Percentiles rank a stretch among this genome's conserved stretches.
These are phyloP conservation scores for Desmophyllum pertusum DNA, from an alignment of 92 coral and sea anemone genomes.

Conservation along the genomic window DNA sequence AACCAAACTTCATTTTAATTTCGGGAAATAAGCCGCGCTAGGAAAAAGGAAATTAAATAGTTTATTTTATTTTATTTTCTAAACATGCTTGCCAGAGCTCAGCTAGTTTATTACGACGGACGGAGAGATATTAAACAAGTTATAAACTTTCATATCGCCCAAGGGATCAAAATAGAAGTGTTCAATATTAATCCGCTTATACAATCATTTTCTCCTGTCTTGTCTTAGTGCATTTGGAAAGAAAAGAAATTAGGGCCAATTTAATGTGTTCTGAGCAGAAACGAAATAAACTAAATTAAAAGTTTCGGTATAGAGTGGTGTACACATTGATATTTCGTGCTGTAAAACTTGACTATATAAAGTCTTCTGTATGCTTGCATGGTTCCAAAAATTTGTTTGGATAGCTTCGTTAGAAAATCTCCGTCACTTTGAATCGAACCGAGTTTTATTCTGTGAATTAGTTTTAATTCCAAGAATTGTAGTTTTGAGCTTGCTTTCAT, in stretches of 20 bases:
- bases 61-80: conserved; percentile 6
- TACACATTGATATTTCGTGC: not conserved
- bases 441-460: not conserved
- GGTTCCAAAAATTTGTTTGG: not conserved
- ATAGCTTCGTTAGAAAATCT: not conserved
- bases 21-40: not conserved
- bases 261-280: not conserved
- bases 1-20: not conserved
- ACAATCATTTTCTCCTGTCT: conserved; percentile 10
- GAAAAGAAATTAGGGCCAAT: conserved; percentile 5
- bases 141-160: conserved; percentile 7
- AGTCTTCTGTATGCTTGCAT: not conserved
- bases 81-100: not conserved
- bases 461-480: not conserved
- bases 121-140: conserved; percentile 1
- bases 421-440: not conserved
- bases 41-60: not conserved
- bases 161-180: conserved; percentile 21
- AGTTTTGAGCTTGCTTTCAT: conserved; percentile 14
- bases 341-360: not conserved
- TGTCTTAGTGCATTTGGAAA: not conserved
- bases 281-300: not conserved
- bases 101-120: not conserved
- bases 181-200: conserved; percentile 15
- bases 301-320: not conserved